Conservation (phyloP, 2,113 vertebrate genomes). For the Myiozetetes cayanensis region DNA sequence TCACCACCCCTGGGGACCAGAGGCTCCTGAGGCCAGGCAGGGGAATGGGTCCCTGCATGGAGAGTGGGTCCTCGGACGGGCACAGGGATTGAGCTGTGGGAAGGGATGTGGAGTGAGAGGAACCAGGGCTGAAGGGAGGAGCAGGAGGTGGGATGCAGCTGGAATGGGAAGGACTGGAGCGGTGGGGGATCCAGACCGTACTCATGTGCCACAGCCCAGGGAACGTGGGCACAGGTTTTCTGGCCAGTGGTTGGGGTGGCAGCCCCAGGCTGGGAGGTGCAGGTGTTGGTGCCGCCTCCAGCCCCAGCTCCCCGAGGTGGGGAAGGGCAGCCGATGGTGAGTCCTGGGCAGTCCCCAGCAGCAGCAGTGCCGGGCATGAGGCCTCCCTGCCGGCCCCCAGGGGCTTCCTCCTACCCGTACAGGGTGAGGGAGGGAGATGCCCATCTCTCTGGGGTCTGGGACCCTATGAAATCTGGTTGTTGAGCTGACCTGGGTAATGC, state of each 20-base stretch:
- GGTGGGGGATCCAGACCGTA: not conserved
- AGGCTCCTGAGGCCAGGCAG: not conserved
- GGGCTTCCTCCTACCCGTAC: not conserved
- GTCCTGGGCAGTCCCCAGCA: not conserved
- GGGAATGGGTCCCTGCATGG: not conserved
- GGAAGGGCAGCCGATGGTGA: not conserved
- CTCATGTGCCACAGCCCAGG: not conserved
- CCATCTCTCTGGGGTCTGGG: not conserved
- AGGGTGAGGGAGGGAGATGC: not conserved
- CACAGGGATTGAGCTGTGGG: not conserved
- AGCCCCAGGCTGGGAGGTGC: not conserved
- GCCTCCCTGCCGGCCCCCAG: not conserved
- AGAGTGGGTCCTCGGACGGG: not conserved
- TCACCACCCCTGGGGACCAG: not conserved
- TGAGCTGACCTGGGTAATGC: conserved; percentile 93
- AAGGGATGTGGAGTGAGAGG: not conserved
- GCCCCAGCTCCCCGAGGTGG: not conserved
- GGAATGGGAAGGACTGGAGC: not conserved
- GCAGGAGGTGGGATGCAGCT: not conserved
- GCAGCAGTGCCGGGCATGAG: not conserved
- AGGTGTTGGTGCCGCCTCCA: not conserved
- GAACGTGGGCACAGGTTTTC: not conserved
- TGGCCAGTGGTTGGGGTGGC: conserved; percentile 23
- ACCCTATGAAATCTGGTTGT: conserved; percentile 89
- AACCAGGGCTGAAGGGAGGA: not conserved